A percentile compares a stretch with the other conserved stretches of the same genome.
These are phyloP conservation scores for Channa argus DNA, from an alignment of 2,113 vertebrate genomes.

Conservation along the genomic window DNA sequence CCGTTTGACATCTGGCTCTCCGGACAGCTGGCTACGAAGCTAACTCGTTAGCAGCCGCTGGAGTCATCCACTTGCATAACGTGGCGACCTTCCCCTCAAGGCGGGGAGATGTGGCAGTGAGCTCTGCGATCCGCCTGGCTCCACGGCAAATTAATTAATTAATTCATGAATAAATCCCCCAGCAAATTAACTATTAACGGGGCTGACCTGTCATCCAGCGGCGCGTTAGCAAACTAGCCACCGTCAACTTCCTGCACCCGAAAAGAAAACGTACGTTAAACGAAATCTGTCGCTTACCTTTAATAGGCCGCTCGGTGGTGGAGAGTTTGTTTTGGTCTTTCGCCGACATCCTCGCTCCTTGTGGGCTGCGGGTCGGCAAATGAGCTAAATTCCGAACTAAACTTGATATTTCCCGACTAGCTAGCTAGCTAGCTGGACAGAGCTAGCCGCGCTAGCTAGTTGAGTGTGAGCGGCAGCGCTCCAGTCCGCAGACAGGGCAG, in stretches of 20 bases:
- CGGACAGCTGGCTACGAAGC: constrained; percentile 22
- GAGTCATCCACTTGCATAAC: constrained; percentile 14
- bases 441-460: constrained; percentile 77
- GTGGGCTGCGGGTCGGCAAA: constrained; percentile 26
- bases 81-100: too few relatives aligned
- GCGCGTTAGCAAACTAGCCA: constrained; percentile 19
- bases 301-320: constrained; percentile 88
- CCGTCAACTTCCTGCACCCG: constrained; percentile 60
- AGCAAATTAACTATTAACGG: neutral
- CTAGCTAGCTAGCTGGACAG: constrained; percentile 76
- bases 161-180: too few relatives aligned
- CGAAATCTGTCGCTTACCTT: constrained; percentile 80
- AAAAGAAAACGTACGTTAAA: neutral
- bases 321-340: constrained; percentile 83
- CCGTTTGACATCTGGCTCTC: constrained; percentile 39
- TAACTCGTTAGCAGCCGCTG: constrained; percentile 26
- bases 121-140: neutral
- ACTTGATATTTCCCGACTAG: constrained; percentile 58
- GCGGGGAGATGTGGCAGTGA: neutral
- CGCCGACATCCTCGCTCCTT: constrained; percentile 83
- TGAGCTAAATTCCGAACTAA: constrained; percentile 40
- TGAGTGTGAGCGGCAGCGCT: constrained; percentile 28
- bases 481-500: constrained; percentile 52
- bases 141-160: neutral
- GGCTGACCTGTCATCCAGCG: constrained; percentile 12